phyloP scores from a whole-genome alignment of 2,113 vertebrate genomes.

The Perca flavescens region DNA sequence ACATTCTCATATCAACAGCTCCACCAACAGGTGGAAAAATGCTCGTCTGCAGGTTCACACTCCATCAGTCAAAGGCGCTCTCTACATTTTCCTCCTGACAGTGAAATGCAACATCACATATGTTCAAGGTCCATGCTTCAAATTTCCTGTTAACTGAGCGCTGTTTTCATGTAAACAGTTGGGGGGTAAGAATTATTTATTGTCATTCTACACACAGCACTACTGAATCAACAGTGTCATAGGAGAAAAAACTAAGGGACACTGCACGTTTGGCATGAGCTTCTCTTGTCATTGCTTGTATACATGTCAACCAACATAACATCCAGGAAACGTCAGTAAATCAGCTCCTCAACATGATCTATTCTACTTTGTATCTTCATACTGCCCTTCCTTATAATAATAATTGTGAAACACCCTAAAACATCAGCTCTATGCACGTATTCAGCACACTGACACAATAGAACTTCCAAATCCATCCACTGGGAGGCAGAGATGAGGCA shows the following conservation, averaged over 20 bases:
- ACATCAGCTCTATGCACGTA: background rate
- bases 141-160: slow-evolving; percentile 31
- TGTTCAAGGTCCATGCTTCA: slow-evolving; percentile 55
- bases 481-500: slow-evolving; percentile 45
- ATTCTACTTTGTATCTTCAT: background rate
- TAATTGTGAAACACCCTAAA: slow-evolving; percentile 3
- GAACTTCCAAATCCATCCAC: slow-evolving; percentile 35
- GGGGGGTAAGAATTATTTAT: slow-evolving; percentile 28
- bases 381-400: slow-evolving; percentile 11
- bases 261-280: slow-evolving; percentile 10
- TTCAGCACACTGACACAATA: background rate
- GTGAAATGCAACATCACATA: slow-evolving; percentile 33
- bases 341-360: slow-evolving; percentile 1
- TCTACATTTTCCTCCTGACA: background rate
- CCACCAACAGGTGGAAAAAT: slow-evolving; percentile 76
- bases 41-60: background rate
- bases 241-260: slow-evolving; percentile 25
- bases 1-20: slow-evolving; percentile 76
- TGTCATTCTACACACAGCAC: slow-evolving; percentile 28
- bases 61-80: slow-evolving; percentile 11
- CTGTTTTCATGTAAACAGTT: slow-evolving; percentile 32
- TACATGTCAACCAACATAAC: background rate
- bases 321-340: slow-evolving; percentile 15
- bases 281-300: background rate
- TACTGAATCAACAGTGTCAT: slow-evolving; percentile 55